Conservation (phyloP, 2,888 invertebrate species). For the Yponomeuta sedellus region DNA sequence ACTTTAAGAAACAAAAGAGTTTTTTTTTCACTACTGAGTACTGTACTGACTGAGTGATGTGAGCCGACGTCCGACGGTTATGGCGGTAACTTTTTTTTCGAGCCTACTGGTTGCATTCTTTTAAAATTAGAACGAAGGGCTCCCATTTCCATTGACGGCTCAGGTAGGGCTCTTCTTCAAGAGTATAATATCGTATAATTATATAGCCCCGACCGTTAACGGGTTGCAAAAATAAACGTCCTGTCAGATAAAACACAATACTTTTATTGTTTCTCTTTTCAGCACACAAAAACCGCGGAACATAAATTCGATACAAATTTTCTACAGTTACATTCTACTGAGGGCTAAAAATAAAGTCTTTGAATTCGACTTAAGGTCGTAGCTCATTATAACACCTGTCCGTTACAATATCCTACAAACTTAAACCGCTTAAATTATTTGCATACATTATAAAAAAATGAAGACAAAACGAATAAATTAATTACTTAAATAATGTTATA, state of each 20-base stretch:
- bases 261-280: conserved; percentile 16
- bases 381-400: too few species aligned
- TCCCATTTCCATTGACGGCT: background rate
- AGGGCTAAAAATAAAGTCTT: too few species aligned
- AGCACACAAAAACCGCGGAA: conserved; percentile 16
- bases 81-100: conserved; percentile 2
- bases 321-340: background rate
- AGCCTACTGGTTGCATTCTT: background rate
- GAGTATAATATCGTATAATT: background rate
- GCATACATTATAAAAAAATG: conserved; percentile 4
- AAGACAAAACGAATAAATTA: conserved; percentile 39
- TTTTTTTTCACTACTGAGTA: conserved; percentile 51
- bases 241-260: conserved; percentile 13
- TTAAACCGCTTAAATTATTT: too few species aligned
- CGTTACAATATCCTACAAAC: too few species aligned
- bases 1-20: conserved; percentile 51
- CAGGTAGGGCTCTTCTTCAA: conserved; percentile 2
- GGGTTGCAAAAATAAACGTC: background rate
- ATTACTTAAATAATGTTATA: conserved; percentile 43
- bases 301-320: conserved; percentile 14
- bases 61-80: background rate
- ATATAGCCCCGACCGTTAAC: background rate
- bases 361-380: too few species aligned
- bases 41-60: background rate
- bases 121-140: background rate